Percentiles rank a stretch among this genome's conserved stretches.
Evolutionary conservation across 2,113 vertebrate genomes (phyloP).

Genomic region (Neolamprologus ventralis): DNA sequence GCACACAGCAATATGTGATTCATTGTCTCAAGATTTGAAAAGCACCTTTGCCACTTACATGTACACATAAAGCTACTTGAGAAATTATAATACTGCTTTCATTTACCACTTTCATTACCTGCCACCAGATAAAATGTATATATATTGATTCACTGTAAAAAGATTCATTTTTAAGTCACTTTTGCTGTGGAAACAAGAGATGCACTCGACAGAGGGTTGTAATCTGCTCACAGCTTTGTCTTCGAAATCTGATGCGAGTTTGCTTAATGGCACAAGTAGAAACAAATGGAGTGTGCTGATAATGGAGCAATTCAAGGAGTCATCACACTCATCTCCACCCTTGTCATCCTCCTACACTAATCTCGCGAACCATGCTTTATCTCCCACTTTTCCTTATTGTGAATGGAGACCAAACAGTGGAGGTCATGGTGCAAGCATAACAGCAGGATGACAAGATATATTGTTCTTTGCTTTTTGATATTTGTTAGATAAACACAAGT

Average conservation of each 20-base stretch:
- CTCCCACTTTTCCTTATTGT: not conserved
- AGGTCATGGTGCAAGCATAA: not conserved
- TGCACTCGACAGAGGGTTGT: not conserved
- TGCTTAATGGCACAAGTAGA: not conserved
- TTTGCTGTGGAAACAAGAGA: not conserved
- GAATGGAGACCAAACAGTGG: not conserved
- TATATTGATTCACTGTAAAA: not conserved
- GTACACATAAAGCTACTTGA: not conserved
- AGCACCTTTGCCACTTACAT: not conserved
- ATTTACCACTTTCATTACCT: not conserved
- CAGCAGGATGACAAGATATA: not conserved
- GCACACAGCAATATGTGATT: not conserved
- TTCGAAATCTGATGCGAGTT: not conserved
- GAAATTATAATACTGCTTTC: not conserved
- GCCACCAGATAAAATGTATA: not conserved
- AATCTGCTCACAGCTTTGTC: not conserved
- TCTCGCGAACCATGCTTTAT: not conserved
- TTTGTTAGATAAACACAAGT: not conserved
- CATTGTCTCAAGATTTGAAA: not conserved
- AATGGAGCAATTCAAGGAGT: not conserved
- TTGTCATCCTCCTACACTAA: slow-evolving; percentile 30
- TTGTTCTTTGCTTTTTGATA: not conserved
- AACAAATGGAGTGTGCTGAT: not conserved
- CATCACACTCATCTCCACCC: slow-evolving; percentile 32
- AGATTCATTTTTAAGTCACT: not conserved